These are phyloP conservation scores for Phainopepla nitens DNA, from an alignment of 2,113 vertebrate genomes.

Conservation along the genomic window DNA sequence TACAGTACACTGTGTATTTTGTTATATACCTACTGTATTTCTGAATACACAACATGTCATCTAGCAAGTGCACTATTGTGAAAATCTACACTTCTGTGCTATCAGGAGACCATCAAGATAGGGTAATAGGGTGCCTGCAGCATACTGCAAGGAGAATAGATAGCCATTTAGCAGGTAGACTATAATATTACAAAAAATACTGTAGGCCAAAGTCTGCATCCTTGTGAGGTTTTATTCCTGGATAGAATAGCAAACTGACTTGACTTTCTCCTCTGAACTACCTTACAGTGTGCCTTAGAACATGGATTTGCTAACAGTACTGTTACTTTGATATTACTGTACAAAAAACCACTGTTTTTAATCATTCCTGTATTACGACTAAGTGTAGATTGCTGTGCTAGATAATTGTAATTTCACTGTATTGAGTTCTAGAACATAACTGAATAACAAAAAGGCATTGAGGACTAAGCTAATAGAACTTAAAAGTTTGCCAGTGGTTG, in stretches of 20 bases:
- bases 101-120: background rate
- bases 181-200: background rate
- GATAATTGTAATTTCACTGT: background rate
- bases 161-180: background rate
- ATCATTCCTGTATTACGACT: background rate
- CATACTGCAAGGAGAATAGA: background rate
- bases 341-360: background rate
- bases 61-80: background rate
- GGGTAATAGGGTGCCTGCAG: background rate
- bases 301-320: background rate
- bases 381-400: background rate
- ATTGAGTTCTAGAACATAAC: background rate
- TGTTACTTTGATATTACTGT: background rate
- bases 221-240: background rate
- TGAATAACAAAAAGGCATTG: background rate
- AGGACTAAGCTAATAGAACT: background rate
- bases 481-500: background rate
- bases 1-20: background rate
- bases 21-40: background rate
- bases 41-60: background rate
- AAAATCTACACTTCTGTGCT: background rate
- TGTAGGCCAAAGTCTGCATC: background rate
- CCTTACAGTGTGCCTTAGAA: background rate
- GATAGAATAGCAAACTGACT: background rate
- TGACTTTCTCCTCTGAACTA: background rate